Evolutionary conservation across 1,140 invertebrate species (phyloP).

Genomic region (Zaprionus capensis): DNA sequence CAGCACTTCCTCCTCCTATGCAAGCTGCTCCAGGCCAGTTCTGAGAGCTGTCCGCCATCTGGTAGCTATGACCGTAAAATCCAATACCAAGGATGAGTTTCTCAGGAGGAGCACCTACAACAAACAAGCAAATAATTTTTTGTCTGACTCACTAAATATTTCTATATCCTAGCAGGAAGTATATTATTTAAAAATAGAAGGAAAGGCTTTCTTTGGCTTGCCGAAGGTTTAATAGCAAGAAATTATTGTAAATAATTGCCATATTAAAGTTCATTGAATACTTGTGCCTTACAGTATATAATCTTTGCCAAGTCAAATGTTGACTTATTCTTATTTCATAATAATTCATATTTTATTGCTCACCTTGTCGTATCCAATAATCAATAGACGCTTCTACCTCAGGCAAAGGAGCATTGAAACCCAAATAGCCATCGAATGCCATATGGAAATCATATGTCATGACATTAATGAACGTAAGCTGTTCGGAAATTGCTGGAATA

Average conservation of each 20-base stretch:
- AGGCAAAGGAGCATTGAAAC: constrained; percentile 87
- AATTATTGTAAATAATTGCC: no score
- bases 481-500: constrained; percentile 85
- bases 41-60: constrained; percentile 84
- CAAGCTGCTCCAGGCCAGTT: constrained; percentile 86
- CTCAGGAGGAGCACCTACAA: constrained; percentile 70
- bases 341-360: background rate
- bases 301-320: background rate
- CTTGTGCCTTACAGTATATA: background rate
- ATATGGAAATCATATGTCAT: constrained; percentile 91
- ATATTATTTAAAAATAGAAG: no score
- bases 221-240: no score
- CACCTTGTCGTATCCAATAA: constrained; percentile 71
- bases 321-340: background rate
- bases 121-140: constrained; percentile 67
- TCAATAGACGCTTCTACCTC: constrained; percentile 65
- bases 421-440: constrained; percentile 83
- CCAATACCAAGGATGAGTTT: constrained; percentile 89
- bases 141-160: constrained; percentile 27
- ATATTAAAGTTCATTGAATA: no score
- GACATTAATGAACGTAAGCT: constrained; percentile 87
- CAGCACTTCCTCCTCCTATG: constrained; percentile 86
- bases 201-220: no score
- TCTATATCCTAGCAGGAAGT: no score
- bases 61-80: constrained; percentile 89